A percentile compares a stretch with the other conserved stretches of the same genome.
Evolutionary conservation across 2,797 vertebrate species (phyloP).

Genomic region (Eleutherodactylus coqui): DNA sequence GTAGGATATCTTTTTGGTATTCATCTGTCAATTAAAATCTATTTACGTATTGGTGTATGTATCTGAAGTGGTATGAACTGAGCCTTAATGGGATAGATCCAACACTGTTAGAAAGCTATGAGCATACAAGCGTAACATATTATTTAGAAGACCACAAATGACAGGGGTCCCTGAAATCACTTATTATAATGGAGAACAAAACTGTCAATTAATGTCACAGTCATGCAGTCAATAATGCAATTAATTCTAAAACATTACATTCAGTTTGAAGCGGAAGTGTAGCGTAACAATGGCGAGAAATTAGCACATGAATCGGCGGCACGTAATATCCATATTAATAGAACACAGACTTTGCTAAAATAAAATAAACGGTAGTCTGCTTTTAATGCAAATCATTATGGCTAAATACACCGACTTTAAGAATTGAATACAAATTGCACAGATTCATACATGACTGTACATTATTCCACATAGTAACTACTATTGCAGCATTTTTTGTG

Average conservation of each 20-base stretch:
- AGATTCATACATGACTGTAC: neutral
- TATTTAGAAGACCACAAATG: neutral
- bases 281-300: conserved; percentile 28
- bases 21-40: neutral
- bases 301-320: conserved; percentile 47
- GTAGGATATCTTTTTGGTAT: neutral
- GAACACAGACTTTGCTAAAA: conserved; percentile 28
- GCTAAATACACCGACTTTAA: neutral
- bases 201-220: neutral
- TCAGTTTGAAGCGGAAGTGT: neutral
- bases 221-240: conserved; percentile 31
- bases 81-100: neutral
- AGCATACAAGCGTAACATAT: neutral
- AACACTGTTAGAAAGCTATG: neutral
- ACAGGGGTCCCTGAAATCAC: neutral
- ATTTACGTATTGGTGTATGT: neutral
- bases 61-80: too few species aligned
- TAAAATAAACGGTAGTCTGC: conserved; percentile 24
- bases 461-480: neutral
- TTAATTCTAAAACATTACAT: conserved; percentile 36
- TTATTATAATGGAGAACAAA: neutral
- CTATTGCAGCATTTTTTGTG: neutral
- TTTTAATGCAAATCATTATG: conserved; percentile 36
- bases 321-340: conserved; percentile 42
- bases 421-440: conserved; percentile 8